phyloP scores from a whole-genome alignment of 2,113 vertebrate genomes.

The Thalassoma bifasciatum region DNA sequence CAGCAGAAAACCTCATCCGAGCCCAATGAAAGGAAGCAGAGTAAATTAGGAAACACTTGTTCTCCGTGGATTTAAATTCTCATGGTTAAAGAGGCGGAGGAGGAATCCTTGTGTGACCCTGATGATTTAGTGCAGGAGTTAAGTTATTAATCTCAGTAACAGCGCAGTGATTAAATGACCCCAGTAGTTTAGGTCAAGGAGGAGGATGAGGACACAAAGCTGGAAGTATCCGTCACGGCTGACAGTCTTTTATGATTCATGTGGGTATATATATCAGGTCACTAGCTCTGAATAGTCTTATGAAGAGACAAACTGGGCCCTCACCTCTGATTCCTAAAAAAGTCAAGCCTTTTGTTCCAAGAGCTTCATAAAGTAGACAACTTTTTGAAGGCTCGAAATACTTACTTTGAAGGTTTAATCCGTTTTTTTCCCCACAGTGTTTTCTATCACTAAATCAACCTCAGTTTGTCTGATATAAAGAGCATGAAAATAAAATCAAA shows the following conservation, averaged over 20 bases:
- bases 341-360: background rate
- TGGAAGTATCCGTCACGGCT: background rate
- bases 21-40: slow-evolving; percentile 42
- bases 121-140: slow-evolving; percentile 38
- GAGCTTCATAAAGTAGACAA: background rate
- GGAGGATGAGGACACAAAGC: background rate
- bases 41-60: slow-evolving; percentile 39
- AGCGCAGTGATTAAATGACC: slow-evolving; percentile 44
- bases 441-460: background rate
- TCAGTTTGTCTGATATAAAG: background rate
- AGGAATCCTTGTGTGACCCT: slow-evolving; percentile 30
- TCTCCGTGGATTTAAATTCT: slow-evolving; percentile 30
- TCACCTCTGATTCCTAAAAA: background rate
- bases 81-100: slow-evolving; percentile 18
- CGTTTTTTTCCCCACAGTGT: no score
- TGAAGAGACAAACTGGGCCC: background rate
- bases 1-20: slow-evolving; percentile 37
- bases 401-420: no score
- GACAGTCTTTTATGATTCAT: background rate
- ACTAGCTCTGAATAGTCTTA: background rate
- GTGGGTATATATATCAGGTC: background rate
- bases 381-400: background rate
- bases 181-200: slow-evolving; percentile 22
- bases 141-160: slow-evolving; percentile 38
- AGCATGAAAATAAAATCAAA: no score